Evolutionary conservation across 2,113 vertebrate genomes (phyloP), one percentile per base, ranked within the genome.

Genomic region (Talpa occidentalis): DNA sequence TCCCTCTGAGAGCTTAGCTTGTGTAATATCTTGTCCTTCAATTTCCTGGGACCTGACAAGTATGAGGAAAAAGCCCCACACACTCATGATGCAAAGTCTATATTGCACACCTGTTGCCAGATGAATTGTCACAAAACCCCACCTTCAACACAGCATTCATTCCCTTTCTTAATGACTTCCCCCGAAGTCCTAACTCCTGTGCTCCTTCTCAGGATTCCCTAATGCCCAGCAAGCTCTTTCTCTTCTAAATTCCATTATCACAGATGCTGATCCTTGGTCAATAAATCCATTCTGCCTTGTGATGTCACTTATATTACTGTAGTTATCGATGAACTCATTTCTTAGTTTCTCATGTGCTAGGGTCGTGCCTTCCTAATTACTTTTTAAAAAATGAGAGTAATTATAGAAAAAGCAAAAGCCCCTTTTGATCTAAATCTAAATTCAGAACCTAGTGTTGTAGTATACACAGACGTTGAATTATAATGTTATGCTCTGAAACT

Each of bases 1-100:
- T 94, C 69, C 77, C 49, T 93, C 76, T 42, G 44, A 86, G 73
- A 59, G n/a, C n/a, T 93, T 44, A 69, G 62, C 32, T 83, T 44
- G 7, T 49, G 3, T n/a, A 66, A 76, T 30, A 62, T 10, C 5
- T 17, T 66, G 35, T 40, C 81, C 84, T 74, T 81, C 62, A 47
- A 8, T 78, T 77, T 86, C 37, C 44, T 49, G 54, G 37, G 40
- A 30, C 44, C 56, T 85, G 54, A 19, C 26, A 86, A 64, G 64
- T 47, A 17, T 70, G 47, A 62, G 81, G 9, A 32, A 82, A 54
- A 78, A 24, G 3, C 2, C 6, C 2, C 72, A 35, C 40, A 59
- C 1, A 44, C 14, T 81, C 49, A 17, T 30, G 26, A 73, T 47
- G 44, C 30, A n/a, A 28, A 77, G 35, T 60, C 81, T 42, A 44